phyloP scores from a whole-genome alignment of 2,113 vertebrate species.

The Leucoraja erinaceus region DNA sequence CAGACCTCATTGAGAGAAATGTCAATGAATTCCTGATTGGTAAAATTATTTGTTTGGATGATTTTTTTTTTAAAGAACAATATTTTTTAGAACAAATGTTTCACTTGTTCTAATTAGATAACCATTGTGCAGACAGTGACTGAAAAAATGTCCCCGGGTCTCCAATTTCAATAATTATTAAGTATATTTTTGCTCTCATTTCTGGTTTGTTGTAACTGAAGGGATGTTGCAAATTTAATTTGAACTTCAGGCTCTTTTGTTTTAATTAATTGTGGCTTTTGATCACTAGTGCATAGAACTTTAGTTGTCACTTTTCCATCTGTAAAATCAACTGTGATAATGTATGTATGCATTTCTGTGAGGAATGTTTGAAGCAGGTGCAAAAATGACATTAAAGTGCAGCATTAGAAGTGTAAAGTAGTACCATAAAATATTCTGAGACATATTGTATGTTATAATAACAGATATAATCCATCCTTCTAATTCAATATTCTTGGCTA shows the following conservation, averaged over 20 bases:
- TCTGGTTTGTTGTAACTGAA: not conserved
- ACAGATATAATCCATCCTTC: not conserved
- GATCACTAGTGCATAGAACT: not conserved
- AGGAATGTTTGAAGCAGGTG: not conserved
- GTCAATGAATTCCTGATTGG: no score
- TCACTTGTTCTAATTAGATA: no score
- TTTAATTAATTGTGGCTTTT: not conserved
- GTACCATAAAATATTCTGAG: not conserved
- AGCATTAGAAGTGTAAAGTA: not conserved
- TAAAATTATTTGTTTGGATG: no score
- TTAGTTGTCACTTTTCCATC: not conserved
- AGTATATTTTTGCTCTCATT: not conserved
- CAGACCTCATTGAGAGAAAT: no score
- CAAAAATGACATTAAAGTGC: not conserved
- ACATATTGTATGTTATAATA: not conserved
- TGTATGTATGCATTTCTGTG: not conserved
- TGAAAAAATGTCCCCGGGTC: no score
- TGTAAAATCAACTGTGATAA: not conserved
- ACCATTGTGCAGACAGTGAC: no score
- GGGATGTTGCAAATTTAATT: not conserved
- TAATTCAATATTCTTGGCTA: not conserved
- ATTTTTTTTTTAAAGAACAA: no score
- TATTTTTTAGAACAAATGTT: no score
- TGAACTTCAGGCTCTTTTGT: not conserved
- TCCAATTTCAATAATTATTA: no score